These are phyloP conservation scores for Eupeodes corollae DNA, from an alignment of 1,140 invertebrate species.

Conservation along the genomic window DNA sequence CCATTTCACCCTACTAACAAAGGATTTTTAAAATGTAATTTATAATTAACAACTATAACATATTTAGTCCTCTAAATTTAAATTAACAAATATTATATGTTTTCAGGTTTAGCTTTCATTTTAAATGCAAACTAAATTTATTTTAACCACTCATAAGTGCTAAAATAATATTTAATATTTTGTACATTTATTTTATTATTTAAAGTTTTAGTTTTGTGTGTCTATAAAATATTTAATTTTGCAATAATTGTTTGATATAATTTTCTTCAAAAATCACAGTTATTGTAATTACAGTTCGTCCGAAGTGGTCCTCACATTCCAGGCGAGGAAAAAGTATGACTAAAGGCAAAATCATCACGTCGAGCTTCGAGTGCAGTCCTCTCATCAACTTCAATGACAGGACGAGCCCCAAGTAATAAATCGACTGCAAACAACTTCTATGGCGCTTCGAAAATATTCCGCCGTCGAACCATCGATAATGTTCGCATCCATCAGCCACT, in stretches of 20 bases:
- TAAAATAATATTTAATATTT: too few species aligned
- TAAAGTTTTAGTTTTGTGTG: too few species aligned
- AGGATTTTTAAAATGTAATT: too few species aligned
- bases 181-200: too few species aligned
- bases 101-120: too few species aligned
- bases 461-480: conserved; percentile 25
- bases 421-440: conserved; percentile 19
- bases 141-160: too few species aligned
- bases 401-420: conserved; percentile 5
- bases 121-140: too few species aligned
- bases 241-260: conserved; percentile 1
- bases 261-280: conserved; percentile 26
- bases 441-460: conserved; percentile 12
- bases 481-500: conserved; percentile 27
- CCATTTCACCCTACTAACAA: too few species aligned
- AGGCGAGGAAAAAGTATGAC: conserved; percentile 38
- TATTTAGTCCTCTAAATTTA: too few species aligned
- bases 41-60: too few species aligned
- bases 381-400: conserved; percentile 3
- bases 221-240: too few species aligned
- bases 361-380: conserved; percentile 23
- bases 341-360: conserved; percentile 33
- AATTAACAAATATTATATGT: too few species aligned
- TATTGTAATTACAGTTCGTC: conserved; percentile 38
- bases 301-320: conserved; percentile 35